Base-by-base conservation (phyloP, 2,113 vertebrate genomes). In the Serilophus lunatus region DNA sequence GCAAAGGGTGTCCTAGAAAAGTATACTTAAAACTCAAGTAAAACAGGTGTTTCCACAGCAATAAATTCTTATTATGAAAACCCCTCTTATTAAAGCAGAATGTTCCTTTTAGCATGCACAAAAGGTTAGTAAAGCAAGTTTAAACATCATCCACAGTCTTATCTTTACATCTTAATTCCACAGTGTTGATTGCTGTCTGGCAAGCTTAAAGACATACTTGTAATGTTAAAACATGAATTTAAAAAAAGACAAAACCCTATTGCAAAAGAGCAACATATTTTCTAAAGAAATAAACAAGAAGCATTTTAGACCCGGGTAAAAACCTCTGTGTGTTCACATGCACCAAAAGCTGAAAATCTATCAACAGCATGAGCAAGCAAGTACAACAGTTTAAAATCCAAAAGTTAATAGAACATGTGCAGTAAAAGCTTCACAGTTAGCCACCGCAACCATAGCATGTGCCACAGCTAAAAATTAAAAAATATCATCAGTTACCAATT, bases 401-500 rank as follows among this genome's bases (percentile, higher is more conserved):
- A 71, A 93, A 97, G 98, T 98, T 98, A 98, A 97, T 96, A 92
- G 91, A 97, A 98, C 90, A 74, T 93, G 95, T 90, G 97, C 90
- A 98, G 97, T 96, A 97, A 95, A 98, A 98, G 95, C 95, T 95
- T 95, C 91, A 93, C 94, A 97, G 98, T 98, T 98, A 99, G 98
- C 97, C 96, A 97, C 98, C 97, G 71, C 97, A 98, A 97, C 98
- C 98, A 99, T 13, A 98, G 98, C 98, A 90, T 71, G 95, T 97
- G 97, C 98, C 97, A 97, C 91, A 98, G 97, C 97, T 97, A 96
- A 91, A 96, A 94, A 98, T 97, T 47, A 93, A 96, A 97, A 97
- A 97, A 98, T 91, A 92, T 97, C 85, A 96, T 97, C 97, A 96
- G 97, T 99, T 99, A 99, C 99, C 99, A 98, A 98, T 97, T 97